Evolutionary conservation across 2,888 invertebrate species (phyloP), one percentile per base, ranked within the genome.

Genomic region (Chrysolina americana): DNA sequence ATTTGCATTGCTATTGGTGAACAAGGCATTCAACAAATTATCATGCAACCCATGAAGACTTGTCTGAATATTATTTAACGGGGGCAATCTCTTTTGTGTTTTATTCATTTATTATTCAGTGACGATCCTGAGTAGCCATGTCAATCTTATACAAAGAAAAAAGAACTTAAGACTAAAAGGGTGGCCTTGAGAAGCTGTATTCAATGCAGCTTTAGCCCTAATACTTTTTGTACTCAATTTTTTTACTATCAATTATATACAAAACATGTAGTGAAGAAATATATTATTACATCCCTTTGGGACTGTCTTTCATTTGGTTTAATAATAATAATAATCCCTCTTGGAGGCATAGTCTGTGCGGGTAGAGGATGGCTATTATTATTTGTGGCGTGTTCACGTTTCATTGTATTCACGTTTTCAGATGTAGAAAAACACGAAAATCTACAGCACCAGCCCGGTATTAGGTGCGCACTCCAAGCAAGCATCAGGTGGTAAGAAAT

Each of bases 171-270:
- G 83, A 83, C 83, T 83, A 79, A 79, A 80, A 85, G 87, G 87
- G 87, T 87, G 87, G 87, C 88, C 87, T 88, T 87, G 83, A 83
- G 80, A 84, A 84, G 83, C 85, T 86, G 87, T 87, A 86, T 81
- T 70, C 76, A 82, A 86, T 86, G 85, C 86, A 86, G 86, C 85
- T 87, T 86, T 87, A 87, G 86, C 86, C 86, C 85, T 85, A 85
- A 81, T 79, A 79, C 81, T 81, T 80, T 81, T 81, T 82, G 80
- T 82, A 82, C 80, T 79, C 79, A 78, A 72, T 53, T 79, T 83
- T 84, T 83, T 83, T 85, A 81, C 80, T 83, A 82, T 81, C 82
- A 77, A 82, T 81, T 81, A 83, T 84, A 85, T 79, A 79, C 83
- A 83, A 81, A 80, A 80, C 75, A 75, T 84, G 83, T 84, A 84